Conservation (phyloP, 2,888 invertebrate genomes). For the Microctonus brassicae region DNA sequence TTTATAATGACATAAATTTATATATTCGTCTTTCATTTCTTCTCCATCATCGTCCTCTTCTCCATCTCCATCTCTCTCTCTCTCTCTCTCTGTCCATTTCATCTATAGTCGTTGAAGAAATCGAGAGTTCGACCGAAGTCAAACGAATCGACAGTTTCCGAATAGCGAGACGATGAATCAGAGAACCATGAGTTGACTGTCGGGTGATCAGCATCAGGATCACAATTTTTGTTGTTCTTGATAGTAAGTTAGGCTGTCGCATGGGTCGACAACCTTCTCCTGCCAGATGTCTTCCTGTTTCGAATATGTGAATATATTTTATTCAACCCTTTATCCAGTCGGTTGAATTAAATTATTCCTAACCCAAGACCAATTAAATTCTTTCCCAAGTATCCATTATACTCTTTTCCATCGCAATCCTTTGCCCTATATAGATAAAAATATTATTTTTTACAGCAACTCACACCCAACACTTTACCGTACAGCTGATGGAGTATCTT, state of each 20-base stretch:
- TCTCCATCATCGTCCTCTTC: no score
- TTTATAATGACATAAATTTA: background rate
- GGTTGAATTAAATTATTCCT: constrained; percentile 67
- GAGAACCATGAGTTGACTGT: constrained; percentile 56
- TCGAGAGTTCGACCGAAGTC: constrained; percentile 46
- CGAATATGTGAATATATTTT: constrained; percentile 71
- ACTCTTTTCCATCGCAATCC: background rate
- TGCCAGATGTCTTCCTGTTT: constrained; percentile 61
- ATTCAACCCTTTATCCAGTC: constrained; percentile 68
- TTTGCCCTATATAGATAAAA: no score
- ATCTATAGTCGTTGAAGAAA: constrained; percentile 43
- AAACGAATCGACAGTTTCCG: constrained; percentile 61
- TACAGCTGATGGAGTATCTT: no score
- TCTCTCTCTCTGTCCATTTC: background rate
- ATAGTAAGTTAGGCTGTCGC: constrained; percentile 4
- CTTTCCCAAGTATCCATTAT: background rate
- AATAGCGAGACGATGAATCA: constrained; percentile 59
- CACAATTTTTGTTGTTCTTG: constrained; percentile 4
- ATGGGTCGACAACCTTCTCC: constrained; percentile 53
- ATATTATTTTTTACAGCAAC: no score
- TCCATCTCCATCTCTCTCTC: background rate
- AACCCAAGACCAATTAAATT: background rate
- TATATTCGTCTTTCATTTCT: background rate
- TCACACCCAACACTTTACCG: no score
- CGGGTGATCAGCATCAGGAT: constrained; percentile 8